Percentiles rank a stretch among this genome's conserved stretches.
These are phyloP conservation scores for Hemicrepidius hirtus DNA, from an alignment of 2,888 invertebrate species.

Conservation along the genomic window DNA sequence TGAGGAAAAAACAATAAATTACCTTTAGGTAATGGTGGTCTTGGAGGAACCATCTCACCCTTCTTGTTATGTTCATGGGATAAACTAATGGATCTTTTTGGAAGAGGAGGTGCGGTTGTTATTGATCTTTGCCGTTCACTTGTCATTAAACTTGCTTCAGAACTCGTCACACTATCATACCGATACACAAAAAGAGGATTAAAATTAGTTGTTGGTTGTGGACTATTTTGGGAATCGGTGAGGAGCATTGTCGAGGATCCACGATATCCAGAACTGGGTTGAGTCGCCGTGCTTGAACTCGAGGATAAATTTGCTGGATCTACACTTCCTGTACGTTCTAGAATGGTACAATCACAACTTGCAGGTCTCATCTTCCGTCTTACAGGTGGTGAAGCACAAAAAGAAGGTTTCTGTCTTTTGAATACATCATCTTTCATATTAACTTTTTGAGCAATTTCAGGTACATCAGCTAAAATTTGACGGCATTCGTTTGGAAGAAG, in stretches of 20 bases:
- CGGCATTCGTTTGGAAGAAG: slow-evolving; percentile 90
- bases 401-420: slow-evolving; percentile 72
- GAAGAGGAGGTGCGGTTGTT: slow-evolving; percentile 74
- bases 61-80: slow-evolving; percentile 72
- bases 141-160: slow-evolving; percentile 80
- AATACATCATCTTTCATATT: slow-evolving; percentile 73
- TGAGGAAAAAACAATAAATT: background rate
- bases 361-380: slow-evolving; percentile 71
- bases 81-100: slow-evolving; percentile 81
- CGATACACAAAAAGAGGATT: slow-evolving; percentile 88
- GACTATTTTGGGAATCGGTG: slow-evolving; percentile 84
- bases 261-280: slow-evolving; percentile 90
- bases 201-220: slow-evolving; percentile 76
- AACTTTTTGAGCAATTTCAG: slow-evolving; percentile 82
- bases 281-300: slow-evolving; percentile 83
- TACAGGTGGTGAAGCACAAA: slow-evolving; percentile 75
- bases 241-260: slow-evolving; percentile 89
- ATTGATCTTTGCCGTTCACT: slow-evolving; percentile 74
- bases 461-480: slow-evolving; percentile 85
- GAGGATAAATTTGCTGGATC: slow-evolving; percentile 75
- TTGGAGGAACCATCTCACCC: slow-evolving; percentile 78
- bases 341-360: slow-evolving; percentile 76
- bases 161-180: slow-evolving; percentile 85
- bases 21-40: slow-evolving; percentile 82
- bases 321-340: slow-evolving; percentile 72